phyloP scores from a whole-genome alignment of 2,888 invertebrate species.

The Lamellibrachia satsuma region DNA sequence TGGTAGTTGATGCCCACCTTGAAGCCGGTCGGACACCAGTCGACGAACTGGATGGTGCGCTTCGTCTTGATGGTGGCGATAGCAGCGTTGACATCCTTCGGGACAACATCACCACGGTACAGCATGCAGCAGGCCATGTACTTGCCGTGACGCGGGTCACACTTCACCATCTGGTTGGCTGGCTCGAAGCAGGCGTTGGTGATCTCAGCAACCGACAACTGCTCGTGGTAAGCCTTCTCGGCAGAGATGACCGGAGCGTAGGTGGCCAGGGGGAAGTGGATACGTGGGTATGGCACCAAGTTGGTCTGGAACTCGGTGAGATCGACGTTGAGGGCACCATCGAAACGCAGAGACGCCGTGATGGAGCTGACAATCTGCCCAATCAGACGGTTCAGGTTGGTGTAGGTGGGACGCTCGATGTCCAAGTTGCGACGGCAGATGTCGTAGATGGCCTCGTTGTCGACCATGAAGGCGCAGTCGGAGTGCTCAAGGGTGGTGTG shows the following conservation, averaged over 20 bases:
- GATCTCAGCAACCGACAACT: slow-evolving; percentile 77
- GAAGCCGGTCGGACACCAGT: slow-evolving; percentile 45
- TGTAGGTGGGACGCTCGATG: slow-evolving; percentile 86
- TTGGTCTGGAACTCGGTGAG: slow-evolving; percentile 69
- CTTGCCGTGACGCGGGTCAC: slow-evolving; percentile 65
- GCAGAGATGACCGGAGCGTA: slow-evolving; percentile 93
- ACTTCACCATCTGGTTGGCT: slow-evolving; percentile 71
- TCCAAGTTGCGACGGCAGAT: slow-evolving; percentile 74
- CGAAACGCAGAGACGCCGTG: slow-evolving; percentile 68
- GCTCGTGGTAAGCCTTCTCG: slow-evolving; percentile 93
- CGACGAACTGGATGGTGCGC: slow-evolving; percentile 46
- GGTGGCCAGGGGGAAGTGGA: slow-evolving; percentile 85
- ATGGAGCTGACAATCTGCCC: slow-evolving; percentile 78
- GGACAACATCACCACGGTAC: slow-evolving; percentile 93
- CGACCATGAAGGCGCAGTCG: slow-evolving; percentile 78
- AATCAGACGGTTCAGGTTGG: slow-evolving; percentile 90
- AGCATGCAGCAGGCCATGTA: slow-evolving; percentile 96
- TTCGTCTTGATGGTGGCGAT: slow-evolving; percentile 64
- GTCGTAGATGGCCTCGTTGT: slow-evolving; percentile 61
- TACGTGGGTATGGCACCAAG: slow-evolving; percentile 82
- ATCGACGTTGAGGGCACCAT: slow-evolving; percentile 69
- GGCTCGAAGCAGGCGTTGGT: slow-evolving; percentile 89
- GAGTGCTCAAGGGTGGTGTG: slow-evolving; percentile 93
- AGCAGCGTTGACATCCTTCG: slow-evolving; percentile 79
- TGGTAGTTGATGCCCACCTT: slow-evolving; percentile 85